These are phyloP conservation scores for Neria commutata DNA, from an alignment of 2,888 invertebrate genomes.

Conservation along the genomic window DNA sequence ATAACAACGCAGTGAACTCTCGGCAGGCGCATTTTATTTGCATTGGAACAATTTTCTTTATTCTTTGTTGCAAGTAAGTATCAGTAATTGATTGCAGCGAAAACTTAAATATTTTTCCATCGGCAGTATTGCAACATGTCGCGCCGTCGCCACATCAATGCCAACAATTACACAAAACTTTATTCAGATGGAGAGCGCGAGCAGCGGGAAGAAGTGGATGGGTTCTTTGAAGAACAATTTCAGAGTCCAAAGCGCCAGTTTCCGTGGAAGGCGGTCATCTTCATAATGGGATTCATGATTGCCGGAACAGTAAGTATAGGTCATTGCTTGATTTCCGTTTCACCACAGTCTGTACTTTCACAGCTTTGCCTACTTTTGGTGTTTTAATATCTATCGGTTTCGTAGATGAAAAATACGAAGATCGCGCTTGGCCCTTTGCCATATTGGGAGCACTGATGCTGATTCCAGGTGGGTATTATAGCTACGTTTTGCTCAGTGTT, in stretches of 20 bases:
- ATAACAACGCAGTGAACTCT: background rate
- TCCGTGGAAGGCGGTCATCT: conserved; percentile 82
- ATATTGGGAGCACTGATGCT: conserved; percentile 88
- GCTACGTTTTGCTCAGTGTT: conserved; percentile 85
- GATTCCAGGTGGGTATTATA: conserved; percentile 89
- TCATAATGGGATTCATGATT: conserved; percentile 78
- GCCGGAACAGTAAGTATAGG: conserved; percentile 67
- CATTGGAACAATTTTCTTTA: background rate
- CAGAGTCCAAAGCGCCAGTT: conserved; percentile 71
- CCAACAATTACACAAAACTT: conserved; percentile 10
- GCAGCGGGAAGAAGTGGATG: conserved; percentile 31
- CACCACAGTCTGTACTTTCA: conserved; percentile 12
- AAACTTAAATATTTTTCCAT: background rate
- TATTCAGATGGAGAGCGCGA: conserved; percentile 5
- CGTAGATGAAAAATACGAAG: conserved; percentile 82
- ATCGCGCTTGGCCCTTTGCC: conserved; percentile 87
- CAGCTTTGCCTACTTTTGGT: conserved; percentile 71
- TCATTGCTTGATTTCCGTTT: background rate
- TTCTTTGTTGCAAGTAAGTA: no score
- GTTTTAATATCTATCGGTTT: conserved; percentile 80
- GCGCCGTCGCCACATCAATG: conserved; percentile 29
- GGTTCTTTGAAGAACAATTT: conserved; percentile 64
- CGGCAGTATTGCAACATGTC: conserved; percentile 26
- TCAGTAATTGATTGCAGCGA: no score
- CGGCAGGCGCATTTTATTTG: background rate